These are phyloP conservation scores for Pelagia noctiluca DNA, from an alignment of 30 jellyfish, hydroid and myxozoan genomes.

Conservation along the genomic window DNA sequence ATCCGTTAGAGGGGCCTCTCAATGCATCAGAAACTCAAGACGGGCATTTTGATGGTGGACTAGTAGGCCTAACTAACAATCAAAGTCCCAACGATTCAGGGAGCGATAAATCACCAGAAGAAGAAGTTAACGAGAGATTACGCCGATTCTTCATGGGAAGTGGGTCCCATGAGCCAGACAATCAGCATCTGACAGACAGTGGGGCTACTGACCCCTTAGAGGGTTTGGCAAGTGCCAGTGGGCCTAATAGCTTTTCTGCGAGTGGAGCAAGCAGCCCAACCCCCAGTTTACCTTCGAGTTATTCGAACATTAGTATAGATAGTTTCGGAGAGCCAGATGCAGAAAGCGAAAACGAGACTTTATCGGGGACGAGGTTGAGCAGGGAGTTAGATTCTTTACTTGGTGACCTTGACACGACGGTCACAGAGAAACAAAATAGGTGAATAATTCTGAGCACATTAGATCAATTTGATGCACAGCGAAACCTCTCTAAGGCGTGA, in stretches of 20 bases:
- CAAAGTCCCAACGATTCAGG: too few species aligned
- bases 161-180: too few species aligned
- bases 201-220: neutral
- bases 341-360: neutral
- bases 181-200: neutral
- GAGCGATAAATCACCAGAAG: too few species aligned
- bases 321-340: conserved; percentile 23
- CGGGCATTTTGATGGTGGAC: too few species aligned
- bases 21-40: too few species aligned
- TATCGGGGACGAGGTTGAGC: neutral
- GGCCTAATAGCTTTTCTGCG: neutral
- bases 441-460: too few species aligned
- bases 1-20: too few species aligned
- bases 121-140: too few species aligned
- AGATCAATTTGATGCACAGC: too few species aligned
- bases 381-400: neutral
- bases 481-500: too few species aligned
- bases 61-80: too few species aligned
- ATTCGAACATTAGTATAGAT: conserved; percentile 34
- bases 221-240: neutral
- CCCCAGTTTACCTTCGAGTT: conserved; percentile 34
- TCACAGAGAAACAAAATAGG: neutral
- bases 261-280: conserved; percentile 51
- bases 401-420: neutral
- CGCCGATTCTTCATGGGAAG: too few species aligned